A percentile compares a stretch with the other conserved stretches of the same genome.
Conservation (phyloP, 2,888 invertebrate genomes). For the Ptilodon capucinus region DNA sequence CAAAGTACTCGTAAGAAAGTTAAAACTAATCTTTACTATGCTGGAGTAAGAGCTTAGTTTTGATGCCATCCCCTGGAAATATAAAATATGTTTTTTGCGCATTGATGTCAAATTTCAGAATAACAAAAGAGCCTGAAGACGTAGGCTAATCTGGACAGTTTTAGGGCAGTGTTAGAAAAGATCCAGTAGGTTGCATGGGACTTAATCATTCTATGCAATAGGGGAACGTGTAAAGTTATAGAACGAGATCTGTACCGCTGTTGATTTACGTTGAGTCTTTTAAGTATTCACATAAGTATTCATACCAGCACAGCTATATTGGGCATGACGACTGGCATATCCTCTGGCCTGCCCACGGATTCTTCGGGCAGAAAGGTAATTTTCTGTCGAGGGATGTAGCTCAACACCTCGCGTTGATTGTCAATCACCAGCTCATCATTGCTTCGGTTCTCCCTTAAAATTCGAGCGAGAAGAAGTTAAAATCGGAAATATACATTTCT, state of each 20-base stretch:
- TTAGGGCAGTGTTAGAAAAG: too few relatives aligned
- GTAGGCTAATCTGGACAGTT: too few relatives aligned
- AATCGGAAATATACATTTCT: background rate
- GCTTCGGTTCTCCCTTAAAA: constrained; percentile 84
- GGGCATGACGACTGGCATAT: constrained; percentile 84
- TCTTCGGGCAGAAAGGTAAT: constrained; percentile 83
- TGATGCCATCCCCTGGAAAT: constrained; percentile 60
- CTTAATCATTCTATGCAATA: too few relatives aligned
- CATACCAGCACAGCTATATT: constrained; percentile 89
- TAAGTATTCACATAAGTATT: background rate
- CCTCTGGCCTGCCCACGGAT: constrained; percentile 85
- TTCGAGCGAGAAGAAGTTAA: too few relatives aligned
- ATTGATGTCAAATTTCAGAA: too few relatives aligned
- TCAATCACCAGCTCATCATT: constrained; percentile 84
- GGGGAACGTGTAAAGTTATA: too few relatives aligned
- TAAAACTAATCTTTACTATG: constrained; percentile 83
- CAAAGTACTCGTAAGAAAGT: constrained; percentile 80
- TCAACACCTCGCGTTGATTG: constrained; percentile 84
- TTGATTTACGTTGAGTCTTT: too few relatives aligned
- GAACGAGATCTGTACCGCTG: too few relatives aligned
- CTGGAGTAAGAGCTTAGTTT: constrained; percentile 76
- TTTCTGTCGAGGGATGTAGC: constrained; percentile 82
- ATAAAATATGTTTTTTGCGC: too few relatives aligned
- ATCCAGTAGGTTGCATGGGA: too few relatives aligned
- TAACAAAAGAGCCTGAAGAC: too few relatives aligned